Percentiles rank a stretch among this genome's conserved stretches.
These are phyloP conservation scores for Philotrypesis tridentata DNA, from an alignment of 1,140 invertebrate species.

Conservation along the genomic window DNA sequence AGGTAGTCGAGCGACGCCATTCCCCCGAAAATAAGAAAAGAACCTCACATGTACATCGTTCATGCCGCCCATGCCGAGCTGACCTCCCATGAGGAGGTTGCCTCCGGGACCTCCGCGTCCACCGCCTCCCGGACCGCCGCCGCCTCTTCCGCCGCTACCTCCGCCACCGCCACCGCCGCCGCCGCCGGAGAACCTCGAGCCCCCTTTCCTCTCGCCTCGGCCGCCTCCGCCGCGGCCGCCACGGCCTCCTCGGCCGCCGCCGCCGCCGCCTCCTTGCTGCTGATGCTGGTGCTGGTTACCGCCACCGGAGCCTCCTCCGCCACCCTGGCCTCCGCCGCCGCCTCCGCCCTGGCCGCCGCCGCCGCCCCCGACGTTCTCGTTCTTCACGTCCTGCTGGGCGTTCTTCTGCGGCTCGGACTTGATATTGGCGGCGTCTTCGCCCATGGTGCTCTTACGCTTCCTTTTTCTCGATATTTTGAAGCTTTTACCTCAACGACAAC, in stretches of 20 bases:
- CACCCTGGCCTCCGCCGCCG: constrained; percentile 55
- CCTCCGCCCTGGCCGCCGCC: constrained; percentile 50
- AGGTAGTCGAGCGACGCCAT: too few relatives aligned
- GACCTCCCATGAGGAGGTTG: not conserved
- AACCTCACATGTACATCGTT: constrained; percentile 46
- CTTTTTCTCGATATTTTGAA: constrained; percentile 34
- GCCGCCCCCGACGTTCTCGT: constrained; percentile 49
- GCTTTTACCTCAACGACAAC: not conserved
- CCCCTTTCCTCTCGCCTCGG: too few relatives aligned
- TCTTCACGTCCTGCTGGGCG: constrained; percentile 59
- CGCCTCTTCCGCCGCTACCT: not conserved
- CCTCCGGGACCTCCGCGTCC: constrained; percentile 12
- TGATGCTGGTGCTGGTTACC: not conserved
- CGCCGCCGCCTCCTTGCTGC: constrained; percentile 56
- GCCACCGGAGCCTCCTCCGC: constrained; percentile 59
- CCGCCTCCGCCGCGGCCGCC: constrained; percentile 58
- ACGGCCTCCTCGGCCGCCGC: constrained; percentile 53
- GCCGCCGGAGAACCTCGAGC: too few relatives aligned
- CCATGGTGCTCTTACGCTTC: constrained; percentile 52
- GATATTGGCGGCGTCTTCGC: constrained; percentile 60
- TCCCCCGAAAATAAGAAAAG: constrained; percentile 9
- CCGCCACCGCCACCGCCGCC: constrained; percentile 45
- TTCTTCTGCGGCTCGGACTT: constrained; percentile 60
- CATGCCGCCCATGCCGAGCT: constrained; percentile 38
- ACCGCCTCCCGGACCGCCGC: not conserved